phyloP scores from a whole-genome alignment of 2,113 vertebrate genomes.

The Monopterus albus region DNA sequence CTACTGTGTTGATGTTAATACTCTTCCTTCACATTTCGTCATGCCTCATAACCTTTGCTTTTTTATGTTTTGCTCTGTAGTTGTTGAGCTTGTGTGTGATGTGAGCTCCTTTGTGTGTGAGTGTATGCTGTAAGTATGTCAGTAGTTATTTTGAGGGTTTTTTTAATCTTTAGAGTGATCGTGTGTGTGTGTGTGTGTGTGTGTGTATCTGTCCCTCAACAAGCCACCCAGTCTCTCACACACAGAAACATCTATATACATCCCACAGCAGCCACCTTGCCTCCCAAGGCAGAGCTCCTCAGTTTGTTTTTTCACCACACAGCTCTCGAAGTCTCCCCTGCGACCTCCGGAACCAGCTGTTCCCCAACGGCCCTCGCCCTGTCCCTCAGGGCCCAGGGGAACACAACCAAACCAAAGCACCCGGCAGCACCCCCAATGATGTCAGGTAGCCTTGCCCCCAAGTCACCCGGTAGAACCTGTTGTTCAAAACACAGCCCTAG shows the following conservation, averaged over 20 bases:
- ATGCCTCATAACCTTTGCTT: conserved; percentile 19
- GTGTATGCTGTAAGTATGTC: conserved; percentile 4
- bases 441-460: conserved; percentile 89
- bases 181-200: conserved; percentile 3
- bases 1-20: background rate
- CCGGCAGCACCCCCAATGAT: conserved; percentile 89
- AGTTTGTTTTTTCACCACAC: conserved; percentile 87
- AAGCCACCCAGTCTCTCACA: conserved; percentile 33
- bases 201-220: conserved; percentile 20
- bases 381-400: conserved; percentile 83
- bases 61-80: conserved; percentile 26
- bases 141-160: too few species aligned
- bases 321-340: conserved; percentile 92
- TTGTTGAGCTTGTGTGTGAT: conserved; percentile 11
- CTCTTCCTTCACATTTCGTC: conserved; percentile 57
- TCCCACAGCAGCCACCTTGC: conserved; percentile 36
- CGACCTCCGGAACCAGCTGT: conserved; percentile 90
- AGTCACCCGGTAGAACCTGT: conserved; percentile 35
- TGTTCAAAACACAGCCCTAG: conserved; percentile 6
- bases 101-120: conserved; percentile 19
- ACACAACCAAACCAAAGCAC: conserved; percentile 85
- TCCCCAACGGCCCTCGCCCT: conserved; percentile 86
- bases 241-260: conserved; percentile 26
- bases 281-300: conserved; percentile 75
- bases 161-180: too few species aligned